Conservation (phyloP, 2,113 vertebrate species). For the Abramis brama region DNA sequence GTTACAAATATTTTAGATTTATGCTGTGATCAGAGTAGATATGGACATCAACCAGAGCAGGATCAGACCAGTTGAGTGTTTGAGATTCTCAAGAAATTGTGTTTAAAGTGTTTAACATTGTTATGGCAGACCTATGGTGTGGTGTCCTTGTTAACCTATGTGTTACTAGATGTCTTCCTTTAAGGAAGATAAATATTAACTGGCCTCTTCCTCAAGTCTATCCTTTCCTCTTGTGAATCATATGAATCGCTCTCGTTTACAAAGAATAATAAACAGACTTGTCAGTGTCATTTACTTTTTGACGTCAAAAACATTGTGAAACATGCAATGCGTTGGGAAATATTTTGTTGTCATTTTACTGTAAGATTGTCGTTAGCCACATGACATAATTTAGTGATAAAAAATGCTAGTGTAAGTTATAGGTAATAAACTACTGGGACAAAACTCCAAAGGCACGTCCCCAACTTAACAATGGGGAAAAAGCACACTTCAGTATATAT, state of each 20-base stretch:
- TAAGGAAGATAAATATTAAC: neutral
- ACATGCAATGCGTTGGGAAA: neutral
- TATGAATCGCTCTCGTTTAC: neutral
- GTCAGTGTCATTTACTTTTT: neutral
- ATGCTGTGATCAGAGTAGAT: neutral
- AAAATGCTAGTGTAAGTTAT: neutral
- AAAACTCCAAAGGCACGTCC: neutral
- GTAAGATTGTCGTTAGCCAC: neutral
- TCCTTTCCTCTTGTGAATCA: constrained; percentile 2
- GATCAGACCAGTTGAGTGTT: neutral
- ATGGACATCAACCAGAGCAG: neutral
- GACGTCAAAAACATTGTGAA: neutral
- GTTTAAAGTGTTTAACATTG: neutral
- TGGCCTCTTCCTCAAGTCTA: neutral
- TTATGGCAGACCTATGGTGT: too few species aligned
- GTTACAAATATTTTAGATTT: neutral
- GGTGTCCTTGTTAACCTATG: too few species aligned
- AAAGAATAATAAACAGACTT: neutral
- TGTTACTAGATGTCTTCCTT: neutral
- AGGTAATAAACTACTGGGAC: neutral
- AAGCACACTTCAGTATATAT: neutral
- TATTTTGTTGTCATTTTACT: neutral
- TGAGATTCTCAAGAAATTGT: neutral
- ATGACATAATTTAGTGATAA: neutral
- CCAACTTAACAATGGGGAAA: neutral